A percentile compares a stretch with the other conserved stretches of the same genome.
These are phyloP conservation scores for Hartigia nigra DNA, from an alignment of 2,888 invertebrate genomes.

Conservation along the genomic window DNA sequence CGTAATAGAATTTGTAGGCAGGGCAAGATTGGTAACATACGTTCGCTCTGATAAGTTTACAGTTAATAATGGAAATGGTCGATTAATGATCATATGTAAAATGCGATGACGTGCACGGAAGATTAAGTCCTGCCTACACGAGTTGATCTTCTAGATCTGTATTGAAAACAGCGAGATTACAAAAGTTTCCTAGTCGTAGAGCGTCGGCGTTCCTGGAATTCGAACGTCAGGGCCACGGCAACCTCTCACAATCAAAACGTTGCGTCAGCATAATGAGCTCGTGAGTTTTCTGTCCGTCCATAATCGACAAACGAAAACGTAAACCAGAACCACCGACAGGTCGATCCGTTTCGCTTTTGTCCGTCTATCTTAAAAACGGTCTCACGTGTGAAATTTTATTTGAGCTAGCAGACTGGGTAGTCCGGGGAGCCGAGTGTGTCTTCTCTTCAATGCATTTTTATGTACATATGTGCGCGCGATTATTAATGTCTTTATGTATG, in stretches of 20 bases:
- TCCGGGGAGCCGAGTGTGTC: constrained; percentile 25
- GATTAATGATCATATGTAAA: neutral
- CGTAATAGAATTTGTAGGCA: neutral
- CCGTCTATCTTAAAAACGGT: neutral
- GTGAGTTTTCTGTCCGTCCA: neutral
- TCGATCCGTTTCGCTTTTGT: neutral
- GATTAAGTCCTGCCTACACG: neutral
- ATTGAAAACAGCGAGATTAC: neutral
- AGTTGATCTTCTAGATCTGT: neutral
- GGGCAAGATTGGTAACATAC: neutral
- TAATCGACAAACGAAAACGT: neutral
- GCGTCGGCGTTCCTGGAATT: neutral
- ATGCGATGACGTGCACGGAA: neutral
- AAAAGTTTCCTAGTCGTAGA: neutral
- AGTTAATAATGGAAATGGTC: neutral
- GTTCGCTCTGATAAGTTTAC: neutral
- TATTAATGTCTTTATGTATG: neutral
- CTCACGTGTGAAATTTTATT: constrained; percentile 31
- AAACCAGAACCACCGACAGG: neutral
- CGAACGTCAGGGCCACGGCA: neutral
- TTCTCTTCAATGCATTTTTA: constrained; percentile 25
- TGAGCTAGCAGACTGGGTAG: constrained; percentile 43
- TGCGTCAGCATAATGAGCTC: neutral
- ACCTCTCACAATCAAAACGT: neutral
- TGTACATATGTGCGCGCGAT: constrained; percentile 44